Base-by-base conservation (phyloP, 2,888 invertebrate genomes). In the Trachelus tabidus region DNA sequence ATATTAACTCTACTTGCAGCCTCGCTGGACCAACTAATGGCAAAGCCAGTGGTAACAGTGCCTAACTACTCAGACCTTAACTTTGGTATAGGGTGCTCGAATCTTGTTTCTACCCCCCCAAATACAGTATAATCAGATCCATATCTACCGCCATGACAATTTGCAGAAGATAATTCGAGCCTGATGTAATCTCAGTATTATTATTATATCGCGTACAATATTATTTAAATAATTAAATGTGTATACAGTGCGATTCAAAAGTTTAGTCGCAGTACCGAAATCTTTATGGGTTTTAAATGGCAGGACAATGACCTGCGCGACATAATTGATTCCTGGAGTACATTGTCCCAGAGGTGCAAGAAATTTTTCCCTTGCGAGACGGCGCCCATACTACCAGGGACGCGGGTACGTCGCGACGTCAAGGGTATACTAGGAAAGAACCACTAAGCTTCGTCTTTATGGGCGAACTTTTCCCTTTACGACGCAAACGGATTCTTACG, bases 241-340 rank as follows among this genome's bases (percentile, higher is more conserved):
- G 56, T 56, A 23, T 9, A 56, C 56, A 56, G 40, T 1, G 15
- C 40, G 15, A 40, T 15, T 40, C 40, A 40, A 40, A 40, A 40
- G 40, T 40, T 40, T 6, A 15, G 1, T 15, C 40, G 6, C 1
- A 56, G 1, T 23, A 23, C 23, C 23, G 15, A 56, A 56, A 56
- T 56, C 56, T 9, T 56, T 56, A 56, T 56, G 56, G 56, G 23
- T 23, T 23, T 56, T 56, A 56, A 56, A 56, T 23, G 56, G 56
- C 56, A 56, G 56, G 56, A 56, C 40, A 56, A 56, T 15, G 56
- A 35, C n/a, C 37, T 34, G 34, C 34, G 68, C 69, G 69, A 74
- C 76, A 37, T 79, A 79, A 75, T 75, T 79, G 73, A 79, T 77
- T 77, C 40, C 33, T 37, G 33, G 23, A 15, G 35, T 71, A 71